A percentile compares a stretch with the other conserved stretches of the same genome.
These are phyloP conservation scores for Fragum fragum DNA, from an alignment of 2,888 invertebrate genomes.

Conservation along the genomic window DNA sequence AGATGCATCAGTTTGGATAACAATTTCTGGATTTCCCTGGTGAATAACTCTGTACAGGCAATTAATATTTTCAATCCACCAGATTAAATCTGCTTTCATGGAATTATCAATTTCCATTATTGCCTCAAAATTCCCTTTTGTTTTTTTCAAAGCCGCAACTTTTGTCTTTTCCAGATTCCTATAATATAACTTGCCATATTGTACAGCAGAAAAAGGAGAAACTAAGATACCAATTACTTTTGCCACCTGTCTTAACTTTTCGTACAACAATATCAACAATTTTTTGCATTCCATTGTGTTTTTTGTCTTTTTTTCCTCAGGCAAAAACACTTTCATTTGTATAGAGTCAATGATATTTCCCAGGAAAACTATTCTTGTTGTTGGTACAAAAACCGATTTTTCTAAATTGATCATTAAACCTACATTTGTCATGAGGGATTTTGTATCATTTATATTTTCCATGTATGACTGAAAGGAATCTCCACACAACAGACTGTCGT, in stretches of 20 bases:
- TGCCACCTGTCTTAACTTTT: conserved; percentile 2
- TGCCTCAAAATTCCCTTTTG: background rate
- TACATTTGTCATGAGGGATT: conserved; percentile 19
- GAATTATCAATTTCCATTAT: conserved; percentile 14
- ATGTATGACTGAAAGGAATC: conserved; percentile 30
- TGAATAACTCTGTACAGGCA: background rate
- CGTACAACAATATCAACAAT: background rate
- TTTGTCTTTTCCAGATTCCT: conserved; percentile 32
- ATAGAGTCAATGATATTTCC: no score
- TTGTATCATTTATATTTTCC: conserved; percentile 34
- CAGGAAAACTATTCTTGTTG: conserved; percentile 8
- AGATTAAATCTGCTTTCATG: conserved; percentile 25
- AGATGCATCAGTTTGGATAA: background rate
- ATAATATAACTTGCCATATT: conserved; percentile 31
- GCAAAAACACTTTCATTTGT: background rate
- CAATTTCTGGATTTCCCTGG: background rate
- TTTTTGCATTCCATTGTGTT: background rate
- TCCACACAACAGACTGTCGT: conserved; percentile 46
- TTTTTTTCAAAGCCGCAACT: background rate
- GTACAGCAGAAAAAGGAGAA: conserved; percentile 29
- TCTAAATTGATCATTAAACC: no score
- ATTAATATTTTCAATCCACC: background rate
- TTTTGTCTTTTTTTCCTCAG: background rate
- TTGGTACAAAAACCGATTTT: background rate
- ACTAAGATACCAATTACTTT: conserved; percentile 31